Evolutionary conservation across 2,797 vertebrate genomes (phyloP), one percentile per base, ranked within the genome.

Genomic region (Myioborus miniatus): DNA sequence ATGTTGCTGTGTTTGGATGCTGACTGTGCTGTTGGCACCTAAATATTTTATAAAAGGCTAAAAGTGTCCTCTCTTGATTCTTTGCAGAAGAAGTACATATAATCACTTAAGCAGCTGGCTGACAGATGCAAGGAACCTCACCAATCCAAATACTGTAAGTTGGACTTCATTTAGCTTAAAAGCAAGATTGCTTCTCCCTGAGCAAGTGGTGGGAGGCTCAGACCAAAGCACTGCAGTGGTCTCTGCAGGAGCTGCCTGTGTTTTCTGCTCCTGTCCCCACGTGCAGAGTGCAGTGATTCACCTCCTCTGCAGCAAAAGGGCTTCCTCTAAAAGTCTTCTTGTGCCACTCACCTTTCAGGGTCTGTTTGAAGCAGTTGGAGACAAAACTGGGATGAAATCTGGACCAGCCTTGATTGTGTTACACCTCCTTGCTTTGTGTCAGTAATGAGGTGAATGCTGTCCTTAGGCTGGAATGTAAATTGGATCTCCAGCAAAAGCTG

Each of bases 21-120:
- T 80, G 74, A 43, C 81, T 93, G 2, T 62, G 46, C 83, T 88
- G 30, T 87, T 92, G 85, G 65, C 49, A 59, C 64, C 4, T 58
- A 12, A 9, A 44, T 93, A 49, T 91, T 90, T 64, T 9, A n/a
- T n/a, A n/a, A 87, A 79, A 52, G 79, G 37, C 92, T 93, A 55
- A 95, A 93, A 70, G 59, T 94, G 68, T 93, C 17, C 71, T 93
- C 24, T 8, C 85, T 96, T 30, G 83, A 34, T 86, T 97, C 97
- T 97, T 96, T 97, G 69, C 98, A 99, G 99, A 98, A 99, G 99
- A 99, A 99, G 99, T 98, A 99, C 99, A 1, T 99, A 99, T 98
- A 99, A 99, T 98, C 99, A 99, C 95, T 98, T 99, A 97, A 99
- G 99, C 98, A 99, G 99, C 98, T 99, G 99, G 99, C 97, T 99